These are phyloP conservation scores for Montipora capitata DNA, from an alignment of 92 coral and sea anemone genomes.

Conservation along the genomic window DNA sequence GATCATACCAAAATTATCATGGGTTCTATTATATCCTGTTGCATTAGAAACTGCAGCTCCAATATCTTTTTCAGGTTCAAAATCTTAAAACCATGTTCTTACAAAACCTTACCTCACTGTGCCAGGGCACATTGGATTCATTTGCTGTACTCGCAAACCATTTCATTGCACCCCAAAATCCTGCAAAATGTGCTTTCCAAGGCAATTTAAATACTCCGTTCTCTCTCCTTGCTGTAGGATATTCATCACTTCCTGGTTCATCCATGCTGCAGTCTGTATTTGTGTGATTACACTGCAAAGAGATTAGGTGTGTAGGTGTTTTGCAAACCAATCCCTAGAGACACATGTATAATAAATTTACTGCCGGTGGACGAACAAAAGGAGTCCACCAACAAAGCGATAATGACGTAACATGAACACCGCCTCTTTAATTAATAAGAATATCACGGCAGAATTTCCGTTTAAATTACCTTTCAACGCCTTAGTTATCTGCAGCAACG, in stretches of 20 bases:
- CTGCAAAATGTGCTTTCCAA: conserved; percentile 14
- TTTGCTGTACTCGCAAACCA: conserved; percentile 47
- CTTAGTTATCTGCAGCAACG: background rate
- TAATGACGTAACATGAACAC: too few species aligned
- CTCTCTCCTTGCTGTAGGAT: conserved; percentile 36
- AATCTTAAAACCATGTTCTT: background rate
- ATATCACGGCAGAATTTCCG: too few species aligned
- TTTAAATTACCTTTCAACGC: background rate
- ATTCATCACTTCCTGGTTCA: conserved; percentile 7
- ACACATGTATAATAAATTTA: too few species aligned
- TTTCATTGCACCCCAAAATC: background rate
- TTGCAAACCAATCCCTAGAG: too few species aligned
- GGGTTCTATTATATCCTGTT: too few species aligned
- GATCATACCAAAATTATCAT: too few species aligned
- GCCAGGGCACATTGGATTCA: conserved; percentile 10
- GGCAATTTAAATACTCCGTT: conserved; percentile 32
- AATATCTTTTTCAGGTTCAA: too few species aligned
- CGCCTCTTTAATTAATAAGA: too few species aligned
- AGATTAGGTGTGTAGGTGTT: too few species aligned
- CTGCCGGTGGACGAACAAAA: too few species aligned
- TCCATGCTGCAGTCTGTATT: background rate
- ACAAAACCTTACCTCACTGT: background rate
- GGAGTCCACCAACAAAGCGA: too few species aligned
- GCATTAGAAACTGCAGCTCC: too few species aligned
- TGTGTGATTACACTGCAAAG: background rate